Conservation (phyloP, 2,113 vertebrate genomes). For the Stegastes partitus region DNA sequence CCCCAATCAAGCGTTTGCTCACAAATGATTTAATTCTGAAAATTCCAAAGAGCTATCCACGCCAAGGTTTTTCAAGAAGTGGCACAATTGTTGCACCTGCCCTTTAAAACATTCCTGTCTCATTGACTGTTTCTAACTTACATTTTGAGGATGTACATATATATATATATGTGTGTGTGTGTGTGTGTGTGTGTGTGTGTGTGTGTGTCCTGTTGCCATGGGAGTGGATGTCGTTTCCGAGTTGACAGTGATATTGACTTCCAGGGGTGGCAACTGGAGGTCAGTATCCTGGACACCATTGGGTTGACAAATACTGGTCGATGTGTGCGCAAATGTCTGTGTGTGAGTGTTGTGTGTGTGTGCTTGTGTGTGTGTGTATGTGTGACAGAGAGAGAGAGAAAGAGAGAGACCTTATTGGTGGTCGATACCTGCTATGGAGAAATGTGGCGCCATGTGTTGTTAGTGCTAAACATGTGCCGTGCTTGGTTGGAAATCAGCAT, state of each 20-base stretch:
- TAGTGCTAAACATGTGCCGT: not conserved
- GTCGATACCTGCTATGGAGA: slow-evolving; percentile 30
- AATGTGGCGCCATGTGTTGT: slow-evolving; percentile 4
- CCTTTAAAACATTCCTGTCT: too few relatives aligned
- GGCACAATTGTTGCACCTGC: too few relatives aligned
- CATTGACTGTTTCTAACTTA: not conserved
- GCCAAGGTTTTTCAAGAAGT: too few relatives aligned
- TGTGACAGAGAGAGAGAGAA: slow-evolving; percentile 6
- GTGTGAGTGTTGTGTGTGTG: slow-evolving; percentile 13
- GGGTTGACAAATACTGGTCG: slow-evolving; percentile 55
- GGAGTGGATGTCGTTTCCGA: slow-evolving; percentile 27
- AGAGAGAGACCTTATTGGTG: slow-evolving; percentile 3
- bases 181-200: slow-evolving; percentile 1
- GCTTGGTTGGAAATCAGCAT: not conserved
- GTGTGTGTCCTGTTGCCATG: slow-evolving; percentile 52
- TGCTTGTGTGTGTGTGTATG: slow-evolving; percentile 4
- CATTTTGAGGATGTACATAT: not conserved
- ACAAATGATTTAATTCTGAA: not conserved
- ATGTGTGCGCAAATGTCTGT: slow-evolving; percentile 46
- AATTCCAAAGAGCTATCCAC: not conserved
- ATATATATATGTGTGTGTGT: not conserved
- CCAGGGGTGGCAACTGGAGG: slow-evolving; percentile 59
- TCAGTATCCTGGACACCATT: slow-evolving; percentile 60
- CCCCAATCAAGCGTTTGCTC: not conserved
- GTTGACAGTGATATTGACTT: slow-evolving; percentile 68